Percentiles rank a stretch among this genome's conserved stretches.
phyloP scores from a whole-genome alignment of 2,113 vertebrate species.

The Bos indicus region DNA sequence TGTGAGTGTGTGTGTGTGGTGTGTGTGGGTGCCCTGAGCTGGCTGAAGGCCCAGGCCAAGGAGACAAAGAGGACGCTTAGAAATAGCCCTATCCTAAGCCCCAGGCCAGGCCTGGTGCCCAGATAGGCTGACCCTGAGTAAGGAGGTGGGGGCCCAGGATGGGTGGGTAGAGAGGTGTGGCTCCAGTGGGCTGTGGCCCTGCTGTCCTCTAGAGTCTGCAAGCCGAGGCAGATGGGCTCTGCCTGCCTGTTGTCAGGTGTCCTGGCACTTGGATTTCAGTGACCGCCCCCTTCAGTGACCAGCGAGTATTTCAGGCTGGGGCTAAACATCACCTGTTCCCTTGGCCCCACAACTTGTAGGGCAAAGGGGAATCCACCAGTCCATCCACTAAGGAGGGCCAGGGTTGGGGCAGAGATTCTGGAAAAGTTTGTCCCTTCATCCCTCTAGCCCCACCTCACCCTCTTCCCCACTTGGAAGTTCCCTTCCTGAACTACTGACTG shows the following conservation, averaged over 20 bases:
- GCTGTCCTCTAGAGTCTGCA: neutral
- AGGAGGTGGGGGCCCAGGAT: neutral
- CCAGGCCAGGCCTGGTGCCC: constrained; percentile 11
- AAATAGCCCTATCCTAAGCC: constrained; percentile 13
- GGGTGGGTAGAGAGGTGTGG: neutral
- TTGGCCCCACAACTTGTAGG: constrained; percentile 65
- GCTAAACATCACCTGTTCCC: constrained; percentile 60
- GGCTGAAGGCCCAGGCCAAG: constrained; percentile 39
- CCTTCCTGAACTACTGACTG: neutral
- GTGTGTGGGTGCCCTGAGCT: neutral
- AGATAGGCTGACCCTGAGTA: neutral
- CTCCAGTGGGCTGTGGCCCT: neutral
- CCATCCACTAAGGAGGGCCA: neutral
- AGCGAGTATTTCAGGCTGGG: constrained; percentile 47
- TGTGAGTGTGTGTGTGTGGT: neutral
- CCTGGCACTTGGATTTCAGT: neutral
- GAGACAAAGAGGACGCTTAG: constrained; percentile 44
- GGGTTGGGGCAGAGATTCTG: neutral
- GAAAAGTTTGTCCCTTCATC: constrained; percentile 37
- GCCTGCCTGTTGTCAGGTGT: neutral
- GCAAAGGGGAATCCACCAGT: constrained; percentile 67
- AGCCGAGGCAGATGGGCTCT: neutral
- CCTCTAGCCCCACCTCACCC: neutral
- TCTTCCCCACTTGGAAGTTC: constrained; percentile 55
- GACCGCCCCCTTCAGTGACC: constrained; percentile 17